A percentile compares a stretch with the other conserved stretches of the same genome.
These are phyloP conservation scores for Apis mellifera DNA, from an alignment of 1,140 invertebrate species.

Conservation along the genomic window DNA sequence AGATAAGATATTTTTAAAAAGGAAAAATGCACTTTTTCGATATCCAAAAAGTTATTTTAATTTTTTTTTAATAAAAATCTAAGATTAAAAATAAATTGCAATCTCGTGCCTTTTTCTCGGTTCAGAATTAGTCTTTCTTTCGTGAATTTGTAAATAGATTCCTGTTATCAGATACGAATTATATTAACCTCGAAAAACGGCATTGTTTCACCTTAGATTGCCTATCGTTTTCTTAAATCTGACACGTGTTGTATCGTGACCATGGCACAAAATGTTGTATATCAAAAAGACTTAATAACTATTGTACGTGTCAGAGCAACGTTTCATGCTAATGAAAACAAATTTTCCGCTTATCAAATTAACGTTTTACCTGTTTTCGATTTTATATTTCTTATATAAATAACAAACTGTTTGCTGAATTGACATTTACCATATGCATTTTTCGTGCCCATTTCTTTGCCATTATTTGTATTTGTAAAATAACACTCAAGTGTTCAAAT, in stretches of 20 bases:
- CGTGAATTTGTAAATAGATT: not conserved
- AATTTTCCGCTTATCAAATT: not conserved
- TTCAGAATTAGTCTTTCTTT: not conserved
- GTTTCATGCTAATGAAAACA: not conserved
- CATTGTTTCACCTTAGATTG: not conserved
- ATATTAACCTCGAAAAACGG: too few relatives aligned
- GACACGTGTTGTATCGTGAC: not conserved
- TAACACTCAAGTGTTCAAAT: not conserved
- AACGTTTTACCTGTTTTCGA: not conserved
- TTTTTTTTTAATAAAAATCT: not conserved
- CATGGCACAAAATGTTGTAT: slow-evolving; percentile 11
- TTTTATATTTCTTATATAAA: not conserved
- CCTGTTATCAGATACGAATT: not conserved
- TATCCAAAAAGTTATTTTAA: too few relatives aligned
- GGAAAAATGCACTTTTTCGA: too few relatives aligned
- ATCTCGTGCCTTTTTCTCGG: not conserved
- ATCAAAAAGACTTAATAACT: not conserved
- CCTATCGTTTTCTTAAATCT: not conserved
- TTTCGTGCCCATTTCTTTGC: not conserved
- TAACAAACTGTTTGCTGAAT: not conserved
- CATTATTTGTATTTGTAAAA: not conserved
- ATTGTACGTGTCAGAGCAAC: too few relatives aligned
- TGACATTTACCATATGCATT: not conserved
- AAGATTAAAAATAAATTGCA: not conserved
- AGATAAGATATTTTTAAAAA: too few relatives aligned